Evolutionary conservation across 2,797 vertebrate genomes (phyloP).

Genomic region (Eidolon dupreanum): DNA sequence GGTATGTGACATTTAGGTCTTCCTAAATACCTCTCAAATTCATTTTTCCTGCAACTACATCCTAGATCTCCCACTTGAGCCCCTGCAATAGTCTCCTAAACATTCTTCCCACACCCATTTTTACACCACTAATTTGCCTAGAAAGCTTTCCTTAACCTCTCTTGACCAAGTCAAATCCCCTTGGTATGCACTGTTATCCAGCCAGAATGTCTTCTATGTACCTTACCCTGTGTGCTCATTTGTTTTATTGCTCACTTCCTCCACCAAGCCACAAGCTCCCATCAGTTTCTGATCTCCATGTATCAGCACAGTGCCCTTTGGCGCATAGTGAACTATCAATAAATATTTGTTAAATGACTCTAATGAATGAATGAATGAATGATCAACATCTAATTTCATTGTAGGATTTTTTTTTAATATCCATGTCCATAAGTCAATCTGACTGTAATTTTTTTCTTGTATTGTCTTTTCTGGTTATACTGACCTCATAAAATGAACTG

Average conservation of each 20-base stretch:
- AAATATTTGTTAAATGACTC: conserved; percentile 26
- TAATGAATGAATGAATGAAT: background rate
- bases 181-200: background rate
- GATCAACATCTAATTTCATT: background rate
- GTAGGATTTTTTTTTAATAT: conserved; percentile 1
- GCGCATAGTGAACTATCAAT: background rate
- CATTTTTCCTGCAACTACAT: background rate
- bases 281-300: background rate
- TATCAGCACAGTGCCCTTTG: conserved; percentile 13
- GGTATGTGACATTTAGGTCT: background rate
- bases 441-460: background rate
- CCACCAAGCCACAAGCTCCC: background rate
- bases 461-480: conserved; percentile 16
- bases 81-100: background rate
- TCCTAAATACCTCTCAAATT: background rate
- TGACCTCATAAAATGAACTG: conserved; percentile 49
- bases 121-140: background rate
- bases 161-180: background rate
- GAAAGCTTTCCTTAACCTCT: conserved; percentile 32
- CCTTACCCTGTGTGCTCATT: conserved; percentile 10
- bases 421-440: background rate
- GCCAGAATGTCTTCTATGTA: background rate
- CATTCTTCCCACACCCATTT: background rate
- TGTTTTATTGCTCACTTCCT: conserved; percentile 21
- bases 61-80: background rate